Evolutionary conservation across 2,113 vertebrate genomes (phyloP).

Genomic region (Asarcornis scutulata): DNA sequence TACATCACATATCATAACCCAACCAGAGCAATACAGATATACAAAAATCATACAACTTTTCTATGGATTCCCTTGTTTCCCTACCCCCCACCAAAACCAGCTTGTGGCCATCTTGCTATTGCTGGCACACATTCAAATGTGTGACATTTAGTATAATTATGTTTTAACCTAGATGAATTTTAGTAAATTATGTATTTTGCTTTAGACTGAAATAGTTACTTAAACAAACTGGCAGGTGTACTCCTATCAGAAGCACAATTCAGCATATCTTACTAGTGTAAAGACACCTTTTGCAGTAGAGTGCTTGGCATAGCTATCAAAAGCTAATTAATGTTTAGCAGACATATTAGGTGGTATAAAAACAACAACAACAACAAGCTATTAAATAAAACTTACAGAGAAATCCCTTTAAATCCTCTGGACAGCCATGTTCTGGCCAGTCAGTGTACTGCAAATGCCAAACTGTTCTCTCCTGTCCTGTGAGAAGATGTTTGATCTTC

Average conservation of each 20-base stretch:
- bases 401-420: constrained; percentile 95
- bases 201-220: neutral
- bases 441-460: constrained; percentile 99
- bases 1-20: neutral
- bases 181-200: neutral
- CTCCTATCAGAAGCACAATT: neutral
- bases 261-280: neutral
- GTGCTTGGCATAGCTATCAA: neutral
- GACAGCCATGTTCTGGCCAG: constrained; percentile 97
- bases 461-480: constrained; percentile 93
- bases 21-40: neutral
- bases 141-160: neutral
- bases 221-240: neutral
- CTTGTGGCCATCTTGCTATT: neutral
- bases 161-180: neutral
- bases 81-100: accelerated
- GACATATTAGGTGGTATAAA: neutral
- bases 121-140: neutral
- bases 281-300: neutral
- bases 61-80: neutral
- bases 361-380: neutral
- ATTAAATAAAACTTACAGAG: constrained; percentile 84
- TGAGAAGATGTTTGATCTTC: constrained; percentile 95
- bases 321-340: neutral
- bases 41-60: neutral